These are phyloP conservation scores for Jacana jacana DNA, from an alignment of 2,113 vertebrate genomes.

Conservation along the genomic window DNA sequence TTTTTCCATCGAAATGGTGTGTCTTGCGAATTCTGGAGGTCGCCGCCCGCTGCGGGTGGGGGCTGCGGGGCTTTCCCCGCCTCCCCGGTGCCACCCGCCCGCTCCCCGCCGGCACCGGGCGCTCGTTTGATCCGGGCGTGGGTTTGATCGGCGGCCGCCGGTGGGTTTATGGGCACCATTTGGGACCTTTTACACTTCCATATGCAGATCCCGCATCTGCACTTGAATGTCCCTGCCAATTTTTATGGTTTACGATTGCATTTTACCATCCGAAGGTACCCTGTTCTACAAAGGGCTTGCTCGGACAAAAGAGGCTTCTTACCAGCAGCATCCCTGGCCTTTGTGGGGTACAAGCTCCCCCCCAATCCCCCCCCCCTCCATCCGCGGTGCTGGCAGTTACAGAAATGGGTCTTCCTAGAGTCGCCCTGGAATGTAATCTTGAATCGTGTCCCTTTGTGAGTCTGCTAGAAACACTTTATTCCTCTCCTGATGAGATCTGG, in stretches of 20 bases:
- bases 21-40: neutral
- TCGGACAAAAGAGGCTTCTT: constrained; percentile 33
- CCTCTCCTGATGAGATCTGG: neutral
- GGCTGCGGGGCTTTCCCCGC: neutral
- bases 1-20: neutral
- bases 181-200: constrained; percentile 38
- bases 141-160: neutral
- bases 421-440: fast-evolving
- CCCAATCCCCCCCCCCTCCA: neutral
- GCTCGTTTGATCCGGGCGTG: neutral
- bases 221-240: constrained; percentile 50
- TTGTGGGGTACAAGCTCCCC: neutral
- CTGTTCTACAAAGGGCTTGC: neutral
- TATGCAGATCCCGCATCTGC: constrained; percentile 21
- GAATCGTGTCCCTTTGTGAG: neutral
- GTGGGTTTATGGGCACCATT: neutral
- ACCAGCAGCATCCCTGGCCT: neutral
- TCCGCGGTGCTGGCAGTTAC: fast-evolving
- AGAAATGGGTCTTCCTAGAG: fast-evolving
- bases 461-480: neutral
- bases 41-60: neutral
- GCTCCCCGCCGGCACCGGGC: neutral
- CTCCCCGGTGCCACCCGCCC: neutral
- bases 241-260: constrained; percentile 26
- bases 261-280: neutral